Base-by-base conservation (phyloP, 2,113 vertebrate species). In the Coreoperca whiteheadi region DNA sequence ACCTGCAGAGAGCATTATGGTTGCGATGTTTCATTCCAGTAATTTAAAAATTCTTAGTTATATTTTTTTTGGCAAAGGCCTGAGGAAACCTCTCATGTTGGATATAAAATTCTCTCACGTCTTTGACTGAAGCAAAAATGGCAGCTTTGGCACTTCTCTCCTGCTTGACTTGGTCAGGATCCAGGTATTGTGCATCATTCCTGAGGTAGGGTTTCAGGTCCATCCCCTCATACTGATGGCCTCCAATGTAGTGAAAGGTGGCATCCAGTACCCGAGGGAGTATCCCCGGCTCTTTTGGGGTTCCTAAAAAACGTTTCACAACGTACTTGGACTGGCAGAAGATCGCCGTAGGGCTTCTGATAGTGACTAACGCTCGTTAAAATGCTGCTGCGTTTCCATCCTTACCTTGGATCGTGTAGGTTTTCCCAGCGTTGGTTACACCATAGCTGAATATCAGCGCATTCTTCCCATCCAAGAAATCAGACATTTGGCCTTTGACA, bases 361-460 rank as follows among this genome's bases (percentile, higher is more conserved):
- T 0, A 14, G 6, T 23, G 41, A 68, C 8, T 6, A 4, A 18
- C 30, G 6, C 46, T 15, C 3, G n/a, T 64, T 46, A 7, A 16
- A 16, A 32, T 34, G 56, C 18, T 12, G 0, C 0, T 16, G 10
- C 2, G 15, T 9, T 43, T 11, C 8, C 5, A 39, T 41, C 4
- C 4, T 71, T 94, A 96, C 97, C 97, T 96, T 97, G 97, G 67
- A 98, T 96, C 5, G 97, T 98, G 88, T 96, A 96, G 0, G 97
- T 97, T 91, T 98, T 98, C 25, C 97, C 97, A 77, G 97, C 96
- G 37, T 98, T 98, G 32, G 97, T 98, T 23, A 98, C 96, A 1
- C 97, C 97, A 0, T 98, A 98, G 46, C 96, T 97, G 92, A 98
- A 98, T 21, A 98, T 95, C 32, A 98, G 81, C 0, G 95, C 92